phyloP scores from a whole-genome alignment of 2,888 invertebrate species.

The Tiliacea citrago region DNA sequence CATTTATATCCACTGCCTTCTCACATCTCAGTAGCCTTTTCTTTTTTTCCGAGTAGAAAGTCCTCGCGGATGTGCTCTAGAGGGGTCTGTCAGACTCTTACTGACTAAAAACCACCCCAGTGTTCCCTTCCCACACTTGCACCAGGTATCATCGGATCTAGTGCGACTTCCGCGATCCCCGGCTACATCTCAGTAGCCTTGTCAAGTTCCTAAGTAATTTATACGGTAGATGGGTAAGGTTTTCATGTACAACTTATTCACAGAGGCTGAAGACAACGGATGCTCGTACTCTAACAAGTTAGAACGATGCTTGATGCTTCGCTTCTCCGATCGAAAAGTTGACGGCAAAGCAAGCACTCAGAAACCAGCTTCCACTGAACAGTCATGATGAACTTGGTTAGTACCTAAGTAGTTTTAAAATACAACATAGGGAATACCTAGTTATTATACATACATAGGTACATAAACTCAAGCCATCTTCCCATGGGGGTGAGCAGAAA shows the following conservation, averaged over 20 bases:
- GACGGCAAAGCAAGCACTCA: slow-evolving; percentile 48
- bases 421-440: too few relatives aligned
- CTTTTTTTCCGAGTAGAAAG: too few relatives aligned
- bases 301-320: slow-evolving; percentile 85
- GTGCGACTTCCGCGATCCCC: too few relatives aligned
- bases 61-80: too few relatives aligned
- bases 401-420: not conserved
- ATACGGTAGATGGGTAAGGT: not conserved
- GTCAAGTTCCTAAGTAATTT: not conserved
- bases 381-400: slow-evolving; percentile 21
- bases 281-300: slow-evolving; percentile 88
- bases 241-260: slow-evolving; percentile 31
- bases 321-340: slow-evolving; percentile 80
- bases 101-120: too few relatives aligned
- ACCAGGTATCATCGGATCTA: too few relatives aligned
- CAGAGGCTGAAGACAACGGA: slow-evolving; percentile 88
- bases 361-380: slow-evolving; percentile 43
- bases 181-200: not conserved
- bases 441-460: too few relatives aligned
- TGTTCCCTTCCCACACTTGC: too few relatives aligned
- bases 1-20: not conserved
- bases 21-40: not conserved
- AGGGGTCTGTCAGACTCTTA: too few relatives aligned
- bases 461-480: too few relatives aligned
- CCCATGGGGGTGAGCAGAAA: not conserved